A percentile compares a stretch with the other conserved stretches of the same genome.
Conservation (phyloP, 2,797 vertebrate species). For the Manis crassicaudata region DNA sequence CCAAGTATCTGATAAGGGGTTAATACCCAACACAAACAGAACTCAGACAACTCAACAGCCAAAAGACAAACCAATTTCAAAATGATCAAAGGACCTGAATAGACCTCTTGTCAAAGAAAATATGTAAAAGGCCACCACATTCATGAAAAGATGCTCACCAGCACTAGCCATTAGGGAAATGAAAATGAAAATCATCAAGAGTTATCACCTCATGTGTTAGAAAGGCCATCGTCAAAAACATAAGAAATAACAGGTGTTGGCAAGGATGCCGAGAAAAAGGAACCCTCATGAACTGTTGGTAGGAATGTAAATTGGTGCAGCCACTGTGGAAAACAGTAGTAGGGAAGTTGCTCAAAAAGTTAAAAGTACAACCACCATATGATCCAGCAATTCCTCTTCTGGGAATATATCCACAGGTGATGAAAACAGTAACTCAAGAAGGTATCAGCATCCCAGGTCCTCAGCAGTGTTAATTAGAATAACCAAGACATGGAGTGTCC, state of each 20-base stretch:
- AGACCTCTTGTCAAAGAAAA: neutral
- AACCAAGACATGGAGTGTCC: neutral
- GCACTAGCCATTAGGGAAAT: neutral
- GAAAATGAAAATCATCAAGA: neutral
- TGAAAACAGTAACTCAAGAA: neutral
- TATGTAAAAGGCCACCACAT: neutral
- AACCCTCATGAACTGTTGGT: neutral
- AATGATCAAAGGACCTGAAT: neutral
- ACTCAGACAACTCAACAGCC: neutral
- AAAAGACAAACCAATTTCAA: neutral
- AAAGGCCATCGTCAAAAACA: neutral
- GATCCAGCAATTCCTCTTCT: neutral
- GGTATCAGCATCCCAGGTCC: neutral
- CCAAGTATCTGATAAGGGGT: neutral
- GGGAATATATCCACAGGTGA: neutral
- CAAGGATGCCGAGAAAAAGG: neutral
- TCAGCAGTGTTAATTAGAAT: neutral
- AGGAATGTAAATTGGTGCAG: neutral
- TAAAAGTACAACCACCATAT: neutral
- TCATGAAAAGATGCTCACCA: neutral
- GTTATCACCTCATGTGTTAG: neutral
- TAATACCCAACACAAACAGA: neutral
- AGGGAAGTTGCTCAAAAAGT: neutral
- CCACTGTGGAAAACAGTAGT: neutral
- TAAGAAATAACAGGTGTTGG: neutral